These are phyloP conservation scores for Fukomys damarensis DNA, from an alignment of 2,113 vertebrate species.

Conservation along the genomic window DNA sequence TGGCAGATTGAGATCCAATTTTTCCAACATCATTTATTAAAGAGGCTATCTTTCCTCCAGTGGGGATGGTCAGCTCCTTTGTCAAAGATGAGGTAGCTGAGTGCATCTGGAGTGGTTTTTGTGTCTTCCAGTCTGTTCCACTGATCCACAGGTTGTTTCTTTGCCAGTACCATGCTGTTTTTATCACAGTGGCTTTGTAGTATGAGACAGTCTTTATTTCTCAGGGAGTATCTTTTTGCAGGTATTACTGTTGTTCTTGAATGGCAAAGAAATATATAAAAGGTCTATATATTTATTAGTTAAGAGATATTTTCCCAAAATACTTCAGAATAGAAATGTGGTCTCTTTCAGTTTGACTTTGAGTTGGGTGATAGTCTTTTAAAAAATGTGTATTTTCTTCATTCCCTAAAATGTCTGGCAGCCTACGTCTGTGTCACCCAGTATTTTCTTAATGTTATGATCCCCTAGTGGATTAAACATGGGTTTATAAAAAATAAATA, in stretches of 20 bases:
- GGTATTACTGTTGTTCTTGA: not conserved
- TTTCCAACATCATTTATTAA: no score
- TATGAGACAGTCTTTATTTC: no score
- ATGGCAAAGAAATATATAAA: not conserved
- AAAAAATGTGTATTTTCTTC: not conserved
- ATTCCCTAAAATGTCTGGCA: not conserved
- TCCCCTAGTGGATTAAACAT: not conserved
- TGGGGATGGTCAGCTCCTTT: no score
- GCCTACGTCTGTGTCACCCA: not conserved
- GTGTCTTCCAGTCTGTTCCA: no score
- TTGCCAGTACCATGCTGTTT: no score
- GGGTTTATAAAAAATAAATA: not conserved
- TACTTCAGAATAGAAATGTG: not conserved
- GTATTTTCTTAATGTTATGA: not conserved
- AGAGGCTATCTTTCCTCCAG: no score
- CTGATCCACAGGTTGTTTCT: no score
- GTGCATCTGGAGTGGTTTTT: no score
- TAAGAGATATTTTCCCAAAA: not conserved
- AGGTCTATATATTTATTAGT: not conserved
- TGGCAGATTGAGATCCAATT: no score
- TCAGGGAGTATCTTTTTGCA: not conserved
- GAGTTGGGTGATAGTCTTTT: not conserved
- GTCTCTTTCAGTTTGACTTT: not conserved
- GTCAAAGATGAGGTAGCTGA: no score
- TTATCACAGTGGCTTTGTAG: no score